phyloP scores from a whole-genome alignment of 2,113 vertebrate species.

The Aldabrachelys gigantea region DNA sequence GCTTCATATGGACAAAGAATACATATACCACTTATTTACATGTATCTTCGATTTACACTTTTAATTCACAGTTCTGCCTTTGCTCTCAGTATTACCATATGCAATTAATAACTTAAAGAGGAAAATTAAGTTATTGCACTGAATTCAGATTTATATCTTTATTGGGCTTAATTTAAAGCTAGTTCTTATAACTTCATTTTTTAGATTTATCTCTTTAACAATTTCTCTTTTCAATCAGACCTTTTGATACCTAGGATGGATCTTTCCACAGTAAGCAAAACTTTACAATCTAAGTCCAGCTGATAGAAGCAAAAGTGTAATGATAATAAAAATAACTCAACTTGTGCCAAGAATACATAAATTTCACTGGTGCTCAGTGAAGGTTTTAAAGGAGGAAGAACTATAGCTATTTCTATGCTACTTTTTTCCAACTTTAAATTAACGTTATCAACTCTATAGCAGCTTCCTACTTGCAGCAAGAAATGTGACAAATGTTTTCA shows the following conservation, averaged over 20 bases:
- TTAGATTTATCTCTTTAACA: conserved; percentile 12
- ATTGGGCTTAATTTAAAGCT: conserved; percentile 27
- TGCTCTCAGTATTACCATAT: not conserved
- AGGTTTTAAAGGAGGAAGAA: not conserved
- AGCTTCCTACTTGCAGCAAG: not conserved
- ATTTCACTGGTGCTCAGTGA: not conserved
- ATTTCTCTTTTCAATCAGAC: not conserved
- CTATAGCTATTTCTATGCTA: not conserved
- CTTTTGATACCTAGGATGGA: not conserved
- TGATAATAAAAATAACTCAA: not conserved
- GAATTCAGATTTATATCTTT: conserved; percentile 20
- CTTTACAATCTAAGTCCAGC: not conserved
- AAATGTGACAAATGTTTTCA: not conserved
- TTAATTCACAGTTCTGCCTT: not conserved
- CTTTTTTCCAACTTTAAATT: not conserved
- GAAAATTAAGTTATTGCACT: not conserved
- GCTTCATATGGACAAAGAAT: conserved; percentile 8
- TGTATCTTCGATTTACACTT: conserved; percentile 17
- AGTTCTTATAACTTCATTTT: conserved; percentile 10
- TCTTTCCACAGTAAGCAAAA: not conserved
- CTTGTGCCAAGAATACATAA: not conserved
- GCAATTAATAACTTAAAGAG: not conserved
- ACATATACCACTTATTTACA: conserved; percentile 24
- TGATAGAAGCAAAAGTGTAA: not conserved
- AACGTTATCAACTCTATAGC: not conserved